Evolutionary conservation across 2,888 invertebrate genomes (phyloP).

Genomic region (Hoplodrina ambigua): DNA sequence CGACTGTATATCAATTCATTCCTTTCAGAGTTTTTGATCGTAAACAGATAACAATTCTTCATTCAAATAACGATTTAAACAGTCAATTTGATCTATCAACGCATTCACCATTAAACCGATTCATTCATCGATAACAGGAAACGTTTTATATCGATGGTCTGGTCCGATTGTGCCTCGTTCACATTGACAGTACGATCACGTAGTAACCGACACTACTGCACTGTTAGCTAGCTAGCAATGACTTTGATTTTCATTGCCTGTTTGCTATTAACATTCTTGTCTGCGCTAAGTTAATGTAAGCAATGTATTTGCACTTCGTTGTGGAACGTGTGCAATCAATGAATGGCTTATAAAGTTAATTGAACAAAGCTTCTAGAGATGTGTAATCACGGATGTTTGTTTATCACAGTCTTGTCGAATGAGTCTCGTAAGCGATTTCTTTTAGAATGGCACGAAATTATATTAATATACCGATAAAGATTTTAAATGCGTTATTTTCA

Average conservation of each 20-base stretch:
- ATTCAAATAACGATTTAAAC: constrained; percentile 13
- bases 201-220: constrained; percentile 31
- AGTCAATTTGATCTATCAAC: constrained; percentile 11
- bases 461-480: too few relatives aligned
- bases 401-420: constrained; percentile 9
- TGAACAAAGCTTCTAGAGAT: constrained; percentile 24
- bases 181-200: constrained; percentile 48
- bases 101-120: constrained; percentile 24
- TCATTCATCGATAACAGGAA: constrained; percentile 54
- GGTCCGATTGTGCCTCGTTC: constrained; percentile 31
- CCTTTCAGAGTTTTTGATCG: too few relatives aligned
- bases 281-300: constrained; percentile 33
- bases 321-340: constrained; percentile 24
- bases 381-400: constrained; percentile 21
- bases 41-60: too few relatives aligned
- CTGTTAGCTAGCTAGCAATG: constrained; percentile 29
- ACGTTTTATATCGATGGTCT: constrained; percentile 21
- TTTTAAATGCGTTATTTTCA: too few relatives aligned
- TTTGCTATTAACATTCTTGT: constrained; percentile 40
- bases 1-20: too few relatives aligned
- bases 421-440: constrained; percentile 11
- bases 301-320: constrained; percentile 42
- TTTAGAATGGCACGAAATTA: not conserved
- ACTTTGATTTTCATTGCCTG: constrained; percentile 52
- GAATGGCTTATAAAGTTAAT: constrained; percentile 36